Base-by-base conservation (phyloP, 1,140 invertebrate species). In the Hypothenemus hampei region DNA sequence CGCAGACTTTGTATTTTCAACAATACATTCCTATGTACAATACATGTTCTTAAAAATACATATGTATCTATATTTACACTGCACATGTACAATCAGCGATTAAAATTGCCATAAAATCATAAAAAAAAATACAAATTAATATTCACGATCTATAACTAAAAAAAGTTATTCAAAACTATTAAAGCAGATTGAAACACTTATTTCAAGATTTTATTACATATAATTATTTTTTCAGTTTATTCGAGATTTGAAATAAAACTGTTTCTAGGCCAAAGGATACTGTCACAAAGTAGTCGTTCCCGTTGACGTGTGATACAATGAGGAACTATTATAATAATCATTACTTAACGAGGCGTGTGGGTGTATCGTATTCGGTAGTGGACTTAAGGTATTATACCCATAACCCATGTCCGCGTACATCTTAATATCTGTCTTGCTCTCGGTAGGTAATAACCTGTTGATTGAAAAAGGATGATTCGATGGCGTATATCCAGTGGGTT, bases 391-490 rank as follows among this genome's bases (percentile, higher is more conserved):
- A 60, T 79, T 81, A 62, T 85, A 81, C 21, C 82, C 80, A 61
- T 88, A 85, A 72, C 83, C 80, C 69, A 79, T 74, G 71, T 87
- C 81, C 54, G 86, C 83, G 74, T 89, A 89, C 82, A 89, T 88
- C 71, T 87, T 88, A 57, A 88, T 79, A 69, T 88, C 85, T 35
- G 87, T 80, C 70, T 92, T 90, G 47, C 84, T 85, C 65, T 90
- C 89, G 36, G 87, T 85, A 7, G 89, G 88, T 63, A 92, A 73
- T 66, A 96, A 80, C 68, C 92, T 85, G 59, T 90, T 94, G 65
- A 97, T 96, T 69, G 90, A 93, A 75, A 96, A 97, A 1, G 93
- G 93, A 72, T 95, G 89, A 69, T 80, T 85, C 49, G 87, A 85
- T 6, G 86, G 81, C 22, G 86, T 84, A 63, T 87, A 89, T n/a